Evolutionary conservation across 2,113 vertebrate species (phyloP).

Genomic region (Thamnophis sirtalis): DNA sequence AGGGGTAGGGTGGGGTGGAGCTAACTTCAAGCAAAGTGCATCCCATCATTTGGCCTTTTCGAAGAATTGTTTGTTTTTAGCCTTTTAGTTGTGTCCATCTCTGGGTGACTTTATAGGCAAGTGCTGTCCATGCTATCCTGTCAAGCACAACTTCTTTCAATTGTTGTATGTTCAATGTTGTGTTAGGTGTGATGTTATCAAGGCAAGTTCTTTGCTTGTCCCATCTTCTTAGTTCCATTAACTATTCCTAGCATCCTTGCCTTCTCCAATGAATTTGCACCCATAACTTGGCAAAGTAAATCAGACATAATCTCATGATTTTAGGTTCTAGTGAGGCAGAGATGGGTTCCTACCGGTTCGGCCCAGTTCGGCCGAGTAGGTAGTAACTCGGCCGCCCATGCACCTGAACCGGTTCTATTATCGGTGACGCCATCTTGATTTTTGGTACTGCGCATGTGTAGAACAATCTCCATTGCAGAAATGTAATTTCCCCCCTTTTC

Average conservation of each 20-base stretch:
- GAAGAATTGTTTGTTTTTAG: background rate
- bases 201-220: background rate
- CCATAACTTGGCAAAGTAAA: background rate
- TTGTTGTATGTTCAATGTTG: background rate
- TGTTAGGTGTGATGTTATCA: background rate
- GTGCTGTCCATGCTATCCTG: background rate
- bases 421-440: too few relatives aligned
- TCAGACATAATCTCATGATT: background rate
- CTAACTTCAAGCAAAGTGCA: background rate
- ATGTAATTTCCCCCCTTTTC: too few relatives aligned
- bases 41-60: background rate
- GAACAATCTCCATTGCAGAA: too few relatives aligned
- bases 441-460: too few relatives aligned
- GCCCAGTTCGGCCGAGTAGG: too few relatives aligned
- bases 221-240: background rate
- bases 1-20: too few relatives aligned
- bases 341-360: too few relatives aligned
- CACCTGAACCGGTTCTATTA: too few relatives aligned
- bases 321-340: background rate
- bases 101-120: background rate
- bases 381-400: too few relatives aligned
- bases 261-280: background rate
- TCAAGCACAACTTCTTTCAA: background rate
- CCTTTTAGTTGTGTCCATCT: background rate
- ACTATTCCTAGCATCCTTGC: background rate